These are phyloP conservation scores for Drosophila histrio DNA, from an alignment of 2,888 invertebrate genomes.

Conservation along the genomic window DNA sequence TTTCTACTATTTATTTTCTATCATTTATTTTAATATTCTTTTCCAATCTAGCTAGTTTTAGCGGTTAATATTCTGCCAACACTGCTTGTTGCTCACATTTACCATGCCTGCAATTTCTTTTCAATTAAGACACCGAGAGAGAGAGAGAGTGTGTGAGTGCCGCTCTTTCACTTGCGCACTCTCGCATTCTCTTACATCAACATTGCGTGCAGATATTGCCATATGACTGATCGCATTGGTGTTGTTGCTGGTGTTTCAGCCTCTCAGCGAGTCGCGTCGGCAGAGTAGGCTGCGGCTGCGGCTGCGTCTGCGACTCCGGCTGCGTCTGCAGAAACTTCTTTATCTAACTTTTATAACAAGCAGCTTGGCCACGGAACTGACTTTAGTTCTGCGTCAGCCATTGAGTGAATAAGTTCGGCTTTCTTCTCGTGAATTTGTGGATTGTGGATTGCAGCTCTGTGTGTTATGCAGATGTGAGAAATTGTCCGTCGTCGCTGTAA, in stretches of 20 bases:
- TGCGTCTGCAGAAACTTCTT: constrained; percentile 68
- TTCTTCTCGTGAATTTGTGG: constrained; percentile 13
- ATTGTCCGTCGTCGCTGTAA: background rate
- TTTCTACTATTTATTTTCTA: too few species aligned
- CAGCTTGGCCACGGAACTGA: constrained; percentile 53
- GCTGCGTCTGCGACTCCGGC: constrained; percentile 22
- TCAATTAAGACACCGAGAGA: constrained; percentile 22
- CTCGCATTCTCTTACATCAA: constrained; percentile 25
- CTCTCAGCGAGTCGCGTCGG: constrained; percentile 15
- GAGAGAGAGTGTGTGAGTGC: background rate
- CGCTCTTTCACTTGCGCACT: background rate
- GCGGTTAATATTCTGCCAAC: too few species aligned
- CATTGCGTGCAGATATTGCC: constrained; percentile 25
- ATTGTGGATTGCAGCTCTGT: background rate
- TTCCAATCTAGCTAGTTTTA: too few species aligned
- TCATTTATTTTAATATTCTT: too few species aligned
- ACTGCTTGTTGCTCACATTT: too few species aligned
- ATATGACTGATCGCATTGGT: constrained; percentile 32
- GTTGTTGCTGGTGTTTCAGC: constrained; percentile 7
- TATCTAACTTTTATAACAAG: constrained; percentile 77
- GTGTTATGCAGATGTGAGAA: constrained; percentile 33
- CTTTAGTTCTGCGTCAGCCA: constrained; percentile 73
- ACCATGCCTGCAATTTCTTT: constrained; percentile 56
- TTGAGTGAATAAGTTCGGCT: constrained; percentile 66
- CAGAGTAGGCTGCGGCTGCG: background rate